These are phyloP conservation scores for Palythoa grandis DNA, from an alignment of 92 coral and sea anemone species.

Conservation along the genomic window DNA sequence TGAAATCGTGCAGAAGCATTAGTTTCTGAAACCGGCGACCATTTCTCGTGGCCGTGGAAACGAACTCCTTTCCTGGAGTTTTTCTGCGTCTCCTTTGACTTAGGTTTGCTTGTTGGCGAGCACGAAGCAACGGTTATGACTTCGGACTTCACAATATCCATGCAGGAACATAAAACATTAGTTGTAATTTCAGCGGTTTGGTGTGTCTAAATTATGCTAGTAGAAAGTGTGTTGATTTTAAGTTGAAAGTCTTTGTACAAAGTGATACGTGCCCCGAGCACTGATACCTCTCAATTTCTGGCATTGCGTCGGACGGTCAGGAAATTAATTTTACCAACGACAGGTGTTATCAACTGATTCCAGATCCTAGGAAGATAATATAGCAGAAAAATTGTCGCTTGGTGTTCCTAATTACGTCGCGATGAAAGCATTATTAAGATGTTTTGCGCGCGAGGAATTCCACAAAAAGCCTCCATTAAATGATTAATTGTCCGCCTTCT, in stretches of 20 bases:
- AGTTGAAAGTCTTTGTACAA: not conserved
- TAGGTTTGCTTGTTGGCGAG: conserved; percentile 26
- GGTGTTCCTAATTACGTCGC: conserved; percentile 2
- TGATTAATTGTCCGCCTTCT: no score
- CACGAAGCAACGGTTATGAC: conserved; percentile 65
- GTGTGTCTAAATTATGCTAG: not conserved
- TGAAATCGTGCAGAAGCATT: conserved; percentile 17
- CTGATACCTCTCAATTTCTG: not conserved
- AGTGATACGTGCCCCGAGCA: not conserved
- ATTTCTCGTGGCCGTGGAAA: conserved; percentile 40
- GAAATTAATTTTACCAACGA: conserved; percentile 13
- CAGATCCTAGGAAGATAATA: not conserved
- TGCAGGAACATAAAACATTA: not conserved
- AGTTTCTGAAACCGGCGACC: conserved; percentile 10
- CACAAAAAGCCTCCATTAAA: not conserved
- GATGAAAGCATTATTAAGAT: conserved; percentile 31
- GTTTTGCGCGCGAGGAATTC: not conserved
- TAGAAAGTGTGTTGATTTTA: not conserved
- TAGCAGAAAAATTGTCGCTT: not conserved
- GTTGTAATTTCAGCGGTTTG: not conserved
- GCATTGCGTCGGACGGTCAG: not conserved
- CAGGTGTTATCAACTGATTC: conserved; percentile 38
- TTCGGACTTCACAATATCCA: conserved; percentile 68
- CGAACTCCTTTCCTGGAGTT: conserved; percentile 18
- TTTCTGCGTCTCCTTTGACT: not conserved